Evolutionary conservation across 2,888 invertebrate species (phyloP).

Genomic region (Caenorhabditis angaria): DNA sequence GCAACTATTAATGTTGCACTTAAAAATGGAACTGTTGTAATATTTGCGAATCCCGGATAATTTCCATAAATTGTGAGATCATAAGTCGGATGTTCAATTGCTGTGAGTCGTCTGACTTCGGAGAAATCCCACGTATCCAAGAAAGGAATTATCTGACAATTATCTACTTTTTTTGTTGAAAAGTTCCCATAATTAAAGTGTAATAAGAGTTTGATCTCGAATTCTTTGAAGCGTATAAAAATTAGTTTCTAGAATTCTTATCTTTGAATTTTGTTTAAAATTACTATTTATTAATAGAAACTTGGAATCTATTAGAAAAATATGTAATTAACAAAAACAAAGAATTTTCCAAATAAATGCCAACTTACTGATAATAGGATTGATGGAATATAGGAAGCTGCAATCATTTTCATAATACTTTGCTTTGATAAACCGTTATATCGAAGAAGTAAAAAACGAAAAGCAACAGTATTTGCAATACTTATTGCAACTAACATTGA

Average conservation of each 20-base stretch:
- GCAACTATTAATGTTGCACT: conserved; percentile 26
- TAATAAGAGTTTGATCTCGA: background rate
- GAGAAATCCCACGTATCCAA: conserved; percentile 35
- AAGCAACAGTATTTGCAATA: background rate
- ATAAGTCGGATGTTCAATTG: conserved; percentile 33
- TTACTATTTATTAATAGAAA: too few species aligned
- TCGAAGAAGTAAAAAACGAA: background rate
- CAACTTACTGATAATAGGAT: background rate
- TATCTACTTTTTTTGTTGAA: background rate
- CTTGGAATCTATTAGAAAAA: too few species aligned
- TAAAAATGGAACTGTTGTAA: conserved; percentile 24
- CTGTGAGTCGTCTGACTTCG: conserved; percentile 18
- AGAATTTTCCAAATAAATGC: too few species aligned
- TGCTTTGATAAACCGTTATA: background rate
- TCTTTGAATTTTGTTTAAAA: too few species aligned
- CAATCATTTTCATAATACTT: background rate
- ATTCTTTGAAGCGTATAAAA: background rate
- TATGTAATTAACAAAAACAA: too few species aligned
- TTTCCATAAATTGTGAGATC: conserved; percentile 27
- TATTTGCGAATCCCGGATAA: conserved; percentile 31
- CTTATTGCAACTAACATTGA: background rate
- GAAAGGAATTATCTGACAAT: conserved; percentile 33
- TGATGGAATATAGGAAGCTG: background rate
- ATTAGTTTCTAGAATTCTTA: background rate
- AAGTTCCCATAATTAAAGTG: background rate